Conservation (phyloP, 2,888 invertebrate genomes). For the Melanotus villosus region DNA sequence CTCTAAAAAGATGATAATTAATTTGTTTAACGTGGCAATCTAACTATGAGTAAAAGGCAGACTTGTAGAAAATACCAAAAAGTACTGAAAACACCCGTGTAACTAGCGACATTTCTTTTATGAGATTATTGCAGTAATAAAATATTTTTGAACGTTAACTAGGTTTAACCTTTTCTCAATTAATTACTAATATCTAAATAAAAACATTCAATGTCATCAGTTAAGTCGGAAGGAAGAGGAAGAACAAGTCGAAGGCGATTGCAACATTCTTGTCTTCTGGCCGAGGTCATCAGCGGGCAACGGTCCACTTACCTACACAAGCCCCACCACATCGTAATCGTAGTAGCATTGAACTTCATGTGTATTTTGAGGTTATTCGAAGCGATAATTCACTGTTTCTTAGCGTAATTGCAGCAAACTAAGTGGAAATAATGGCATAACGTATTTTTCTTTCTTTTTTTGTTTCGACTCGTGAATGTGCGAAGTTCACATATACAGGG, state of each 20-base stretch:
- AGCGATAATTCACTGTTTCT: slow-evolving; percentile 45
- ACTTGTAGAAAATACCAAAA: too few species aligned
- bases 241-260: slow-evolving; percentile 46
- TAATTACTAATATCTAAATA: background rate
- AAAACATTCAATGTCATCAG: background rate
- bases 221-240: slow-evolving; percentile 49
- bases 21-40: too few species aligned
- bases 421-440: slow-evolving; percentile 25
- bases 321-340: slow-evolving; percentile 55
- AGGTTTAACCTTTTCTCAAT: background rate
- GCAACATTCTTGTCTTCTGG: slow-evolving; percentile 53
- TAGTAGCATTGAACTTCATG: slow-evolving; percentile 55
- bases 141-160: too few species aligned
- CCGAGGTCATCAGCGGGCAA: slow-evolving; percentile 64
- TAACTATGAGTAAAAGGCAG: too few species aligned
- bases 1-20: too few species aligned
- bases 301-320: slow-evolving; percentile 67
- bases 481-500: too few species aligned
- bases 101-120: too few species aligned
- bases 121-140: too few species aligned
- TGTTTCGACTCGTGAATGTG: too few species aligned
- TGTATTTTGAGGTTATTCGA: slow-evolving; percentile 50
- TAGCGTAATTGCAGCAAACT: slow-evolving; percentile 35
- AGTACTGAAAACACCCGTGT: too few species aligned
- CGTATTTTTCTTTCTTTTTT: background rate